phyloP scores from a whole-genome alignment of 1,140 invertebrate species.

The Heliconius himera region DNA sequence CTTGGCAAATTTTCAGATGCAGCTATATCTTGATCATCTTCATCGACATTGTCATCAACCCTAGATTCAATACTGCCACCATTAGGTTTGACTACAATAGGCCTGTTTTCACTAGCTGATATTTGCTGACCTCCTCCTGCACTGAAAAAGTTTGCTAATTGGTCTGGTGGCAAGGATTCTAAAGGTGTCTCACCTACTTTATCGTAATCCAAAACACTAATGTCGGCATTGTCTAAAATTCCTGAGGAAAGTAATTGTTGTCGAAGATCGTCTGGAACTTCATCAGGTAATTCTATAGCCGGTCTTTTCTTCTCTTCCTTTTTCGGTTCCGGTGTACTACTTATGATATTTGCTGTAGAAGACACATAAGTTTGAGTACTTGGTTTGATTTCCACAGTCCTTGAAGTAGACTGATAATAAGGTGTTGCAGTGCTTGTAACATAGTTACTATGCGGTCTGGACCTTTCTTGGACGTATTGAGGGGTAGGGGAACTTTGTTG shows the following conservation, averaged over 20 bases:
- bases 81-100: slow-evolving; percentile 84
- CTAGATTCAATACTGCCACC: slow-evolving; percentile 82
- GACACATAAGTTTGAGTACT: slow-evolving; percentile 73
- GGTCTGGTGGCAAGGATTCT: slow-evolving; percentile 92
- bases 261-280: slow-evolving; percentile 92
- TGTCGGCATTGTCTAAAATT: slow-evolving; percentile 92
- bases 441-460: slow-evolving; percentile 55
- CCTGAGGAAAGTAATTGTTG: slow-evolving; percentile 92
- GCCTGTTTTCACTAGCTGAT: slow-evolving; percentile 86
- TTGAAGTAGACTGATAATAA: slow-evolving; percentile 68
- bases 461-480: slow-evolving; percentile 69
- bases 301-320: slow-evolving; percentile 82
- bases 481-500: slow-evolving; percentile 59
- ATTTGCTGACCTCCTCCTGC: slow-evolving; percentile 87
- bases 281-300: slow-evolving; percentile 88
- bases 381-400: slow-evolving; percentile 72
- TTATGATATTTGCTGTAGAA: slow-evolving; percentile 69
- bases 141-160: slow-evolving; percentile 91
- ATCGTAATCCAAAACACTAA: slow-evolving; percentile 92
- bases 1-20: slow-evolving; percentile 73
- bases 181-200: slow-evolving; percentile 93
- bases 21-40: slow-evolving; percentile 71
- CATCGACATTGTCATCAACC: slow-evolving; percentile 80
- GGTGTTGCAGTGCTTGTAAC: slow-evolving; percentile 60
- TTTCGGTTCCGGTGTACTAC: slow-evolving; percentile 70